Evolutionary conservation across 2,888 invertebrate genomes (phyloP), one percentile per base, ranked within the genome.

Genomic region (Agrotis segetum): DNA sequence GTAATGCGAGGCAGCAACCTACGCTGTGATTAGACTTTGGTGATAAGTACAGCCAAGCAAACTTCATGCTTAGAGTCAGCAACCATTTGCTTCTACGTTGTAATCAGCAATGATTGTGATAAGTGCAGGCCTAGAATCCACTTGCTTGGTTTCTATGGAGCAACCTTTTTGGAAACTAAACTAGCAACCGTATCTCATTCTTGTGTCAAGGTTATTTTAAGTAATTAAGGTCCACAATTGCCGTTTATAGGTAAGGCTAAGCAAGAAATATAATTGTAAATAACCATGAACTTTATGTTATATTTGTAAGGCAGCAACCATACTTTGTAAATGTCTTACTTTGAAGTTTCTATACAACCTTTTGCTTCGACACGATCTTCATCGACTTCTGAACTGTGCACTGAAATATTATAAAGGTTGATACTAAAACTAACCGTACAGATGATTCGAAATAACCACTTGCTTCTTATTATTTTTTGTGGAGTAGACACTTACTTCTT

Each of bases 61-160:
- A 50, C 60, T 79, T 50, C 50, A 44, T 1, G 63, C 14, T 49
- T 17, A 14, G 29, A 61, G 0, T 40, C 52, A 62, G 79, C 58
- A 79, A 73, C 79, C 52, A 53, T 17, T 4, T 4, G 66, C 58
- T 72, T n/a, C 49, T 24, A 24, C 16, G n/a, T 17, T 24, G 46
- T 19, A 46, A 59, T 52, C 52, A 59, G n/a, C 9, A 40, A 40
- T 17, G 55, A n/a, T 44, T 24, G n/a, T 50, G 21, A 68, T 49
- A 44, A 1, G 16, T 53, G 14, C 14, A 13, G 9, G 16, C 5
- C 24, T 17, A 6, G 19, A n/a, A 56, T 47, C 58, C 34, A 21
- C 13, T 24, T 24, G 40, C 44, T 13, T 46, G 65, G 19, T 74
- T 74, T 63, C 2, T 49, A 17, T 7, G 34, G 7, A 50, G 56